These are phyloP conservation scores for Platichthys flesus DNA, from an alignment of 2,113 vertebrate species.

Conservation along the genomic window DNA sequence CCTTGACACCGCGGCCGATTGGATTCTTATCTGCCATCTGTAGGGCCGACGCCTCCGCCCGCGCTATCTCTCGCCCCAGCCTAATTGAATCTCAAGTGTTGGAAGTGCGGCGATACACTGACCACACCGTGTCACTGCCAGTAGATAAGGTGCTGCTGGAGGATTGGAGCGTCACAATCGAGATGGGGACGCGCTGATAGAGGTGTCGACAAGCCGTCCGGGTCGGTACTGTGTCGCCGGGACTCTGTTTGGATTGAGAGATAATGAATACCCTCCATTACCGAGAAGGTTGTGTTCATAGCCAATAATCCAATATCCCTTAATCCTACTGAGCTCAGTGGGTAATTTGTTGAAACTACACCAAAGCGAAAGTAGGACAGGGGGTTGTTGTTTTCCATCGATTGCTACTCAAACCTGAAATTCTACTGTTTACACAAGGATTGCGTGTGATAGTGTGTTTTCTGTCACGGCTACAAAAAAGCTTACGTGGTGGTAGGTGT, in stretches of 20 bases:
- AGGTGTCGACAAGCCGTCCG: slow-evolving; percentile 43
- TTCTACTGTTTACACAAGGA: not conserved
- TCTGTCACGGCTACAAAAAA: not conserved
- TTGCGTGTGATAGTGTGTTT: not conserved
- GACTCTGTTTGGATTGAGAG: slow-evolving; percentile 55
- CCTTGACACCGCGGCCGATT: slow-evolving; percentile 74
- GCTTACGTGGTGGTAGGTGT: not conserved
- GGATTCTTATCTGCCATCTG: slow-evolving; percentile 79
- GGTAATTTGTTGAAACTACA: slow-evolving; percentile 58
- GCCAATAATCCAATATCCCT: slow-evolving; percentile 46
- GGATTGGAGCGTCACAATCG: slow-evolving; percentile 65
- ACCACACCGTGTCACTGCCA: slow-evolving; percentile 70
- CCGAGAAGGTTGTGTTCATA: slow-evolving; percentile 50
- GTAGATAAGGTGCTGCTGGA: slow-evolving; percentile 69
- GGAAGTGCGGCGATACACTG: slow-evolving; percentile 72
- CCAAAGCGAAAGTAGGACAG: slow-evolving; percentile 40
- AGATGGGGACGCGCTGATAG: slow-evolving; percentile 66
- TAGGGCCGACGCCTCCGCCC: slow-evolving; percentile 36
- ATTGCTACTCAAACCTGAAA: slow-evolving; percentile 20
- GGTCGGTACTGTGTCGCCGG: slow-evolving; percentile 28
- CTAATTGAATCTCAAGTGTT: slow-evolving; percentile 81
- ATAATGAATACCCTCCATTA: slow-evolving; percentile 68
- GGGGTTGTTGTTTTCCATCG: slow-evolving; percentile 10
- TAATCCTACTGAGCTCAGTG: slow-evolving; percentile 50
- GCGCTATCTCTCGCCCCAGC: slow-evolving; percentile 63